Evolutionary conservation across 2,113 vertebrate genomes (phyloP).

Genomic region (Heliornis fulica): DNA sequence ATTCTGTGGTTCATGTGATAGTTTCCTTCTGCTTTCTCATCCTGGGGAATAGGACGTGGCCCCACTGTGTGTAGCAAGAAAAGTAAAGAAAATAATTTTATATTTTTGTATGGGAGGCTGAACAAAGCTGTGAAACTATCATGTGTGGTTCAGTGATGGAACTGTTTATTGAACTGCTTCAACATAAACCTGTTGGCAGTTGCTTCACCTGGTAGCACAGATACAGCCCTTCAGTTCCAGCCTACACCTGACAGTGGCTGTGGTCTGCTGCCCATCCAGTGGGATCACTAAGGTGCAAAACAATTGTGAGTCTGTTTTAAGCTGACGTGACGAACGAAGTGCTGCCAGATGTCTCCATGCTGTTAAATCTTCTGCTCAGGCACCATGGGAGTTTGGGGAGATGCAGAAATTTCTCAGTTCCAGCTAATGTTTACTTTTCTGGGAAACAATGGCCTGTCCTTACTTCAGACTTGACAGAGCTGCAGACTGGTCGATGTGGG

Average conservation of each 20-base stretch:
- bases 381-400: background rate
- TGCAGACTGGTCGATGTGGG: background rate
- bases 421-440: background rate
- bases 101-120: background rate
- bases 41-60: background rate
- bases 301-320: background rate
- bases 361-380: background rate
- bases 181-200: background rate
- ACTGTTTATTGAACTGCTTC: background rate
- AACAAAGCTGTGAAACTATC: background rate
- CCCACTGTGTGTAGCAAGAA: rapidly evolving
- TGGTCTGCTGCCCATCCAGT: background rate
- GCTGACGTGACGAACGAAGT: background rate
- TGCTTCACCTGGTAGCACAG: background rate
- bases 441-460: background rate
- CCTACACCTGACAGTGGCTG: background rate
- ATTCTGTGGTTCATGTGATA: background rate
- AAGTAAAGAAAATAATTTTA: background rate
- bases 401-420: background rate
- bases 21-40: background rate
- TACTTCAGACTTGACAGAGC: background rate
- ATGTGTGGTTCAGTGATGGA: background rate
- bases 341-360: background rate
- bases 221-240: background rate
- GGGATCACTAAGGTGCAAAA: background rate